A percentile compares a stretch with the other conserved stretches of the same genome.
Evolutionary conservation across 2,113 vertebrate species (phyloP).

Genomic region (Pollachius pollachius): DNA sequence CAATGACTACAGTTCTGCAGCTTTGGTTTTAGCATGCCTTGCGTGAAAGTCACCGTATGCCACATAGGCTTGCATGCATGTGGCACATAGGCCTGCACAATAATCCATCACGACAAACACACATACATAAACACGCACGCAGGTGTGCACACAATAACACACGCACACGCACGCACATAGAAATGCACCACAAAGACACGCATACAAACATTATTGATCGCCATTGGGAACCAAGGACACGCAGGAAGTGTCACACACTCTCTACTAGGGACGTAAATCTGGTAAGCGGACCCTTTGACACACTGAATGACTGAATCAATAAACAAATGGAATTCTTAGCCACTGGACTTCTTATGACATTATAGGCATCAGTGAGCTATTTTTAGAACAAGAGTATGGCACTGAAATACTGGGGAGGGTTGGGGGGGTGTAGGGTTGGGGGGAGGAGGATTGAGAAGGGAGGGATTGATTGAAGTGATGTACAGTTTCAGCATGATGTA

Average conservation of each 20-base stretch:
- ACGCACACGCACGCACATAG: neutral
- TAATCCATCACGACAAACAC: constrained; percentile 7
- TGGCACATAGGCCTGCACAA: neutral
- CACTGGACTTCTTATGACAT: constrained; percentile 12
- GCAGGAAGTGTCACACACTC: constrained; percentile 36
- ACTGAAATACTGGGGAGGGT: constrained; percentile 13
- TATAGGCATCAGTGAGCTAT: constrained; percentile 23
- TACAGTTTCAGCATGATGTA: too few species aligned
- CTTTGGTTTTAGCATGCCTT: too few species aligned
- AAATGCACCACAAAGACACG: neutral
- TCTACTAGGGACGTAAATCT: constrained; percentile 42
- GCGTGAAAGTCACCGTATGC: too few species aligned
- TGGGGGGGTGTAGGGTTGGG: constrained; percentile 20
- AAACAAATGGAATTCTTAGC: constrained; percentile 36
- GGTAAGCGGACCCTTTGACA: constrained; percentile 31
- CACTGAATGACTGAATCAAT: constrained; percentile 42
- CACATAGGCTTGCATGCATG: too few species aligned
- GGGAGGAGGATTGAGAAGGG: constrained; percentile 31
- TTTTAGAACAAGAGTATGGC: constrained; percentile 32
- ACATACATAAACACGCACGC: constrained; percentile 2
- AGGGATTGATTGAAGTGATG: neutral
- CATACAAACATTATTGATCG: neutral
- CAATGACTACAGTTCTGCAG: too few species aligned
- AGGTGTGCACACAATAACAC: neutral
- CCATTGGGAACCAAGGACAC: constrained; percentile 54